Percentiles rank a stretch among this genome's conserved stretches.
Evolutionary conservation across 2,888 invertebrate genomes (phyloP).

Genomic region (Isoperla grammatica): DNA sequence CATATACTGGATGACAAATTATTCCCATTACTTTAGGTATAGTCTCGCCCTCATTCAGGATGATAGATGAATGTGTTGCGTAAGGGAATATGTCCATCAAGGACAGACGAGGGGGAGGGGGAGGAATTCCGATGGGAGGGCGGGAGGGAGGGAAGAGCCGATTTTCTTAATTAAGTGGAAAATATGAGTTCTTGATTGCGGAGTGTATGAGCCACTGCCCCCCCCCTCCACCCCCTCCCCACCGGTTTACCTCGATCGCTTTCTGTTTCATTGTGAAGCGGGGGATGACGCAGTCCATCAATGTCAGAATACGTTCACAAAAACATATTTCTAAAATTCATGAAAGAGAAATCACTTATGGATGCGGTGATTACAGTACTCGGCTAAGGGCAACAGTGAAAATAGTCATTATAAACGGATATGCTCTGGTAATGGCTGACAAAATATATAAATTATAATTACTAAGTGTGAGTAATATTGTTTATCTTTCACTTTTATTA

Average conservation of each 20-base stretch:
- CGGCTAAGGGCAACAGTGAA: too few relatives aligned
- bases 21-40: constrained; percentile 29
- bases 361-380: too few relatives aligned
- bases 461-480: too few relatives aligned
- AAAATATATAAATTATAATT: too few relatives aligned
- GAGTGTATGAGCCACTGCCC: neutral
- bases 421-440: too few relatives aligned
- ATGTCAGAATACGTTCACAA: too few relatives aligned
- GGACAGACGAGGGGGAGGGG: neutral
- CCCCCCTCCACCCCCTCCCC: neutral
- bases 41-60: constrained; percentile 19
- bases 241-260: neutral
- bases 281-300: too few relatives aligned
- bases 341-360: too few relatives aligned
- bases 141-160: neutral
- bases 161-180: constrained; percentile 12
- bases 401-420: too few relatives aligned
- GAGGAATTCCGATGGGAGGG: neutral
- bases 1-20: constrained; percentile 32
- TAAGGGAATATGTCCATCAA: constrained; percentile 7
- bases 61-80: constrained; percentile 23
- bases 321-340: too few relatives aligned
- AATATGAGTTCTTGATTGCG: constrained; percentile 8
- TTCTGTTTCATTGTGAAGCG: too few relatives aligned
- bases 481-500: too few relatives aligned